Evolutionary conservation across 2,888 invertebrate genomes (phyloP).

Genomic region (Nesidiocoris tenuis): DNA sequence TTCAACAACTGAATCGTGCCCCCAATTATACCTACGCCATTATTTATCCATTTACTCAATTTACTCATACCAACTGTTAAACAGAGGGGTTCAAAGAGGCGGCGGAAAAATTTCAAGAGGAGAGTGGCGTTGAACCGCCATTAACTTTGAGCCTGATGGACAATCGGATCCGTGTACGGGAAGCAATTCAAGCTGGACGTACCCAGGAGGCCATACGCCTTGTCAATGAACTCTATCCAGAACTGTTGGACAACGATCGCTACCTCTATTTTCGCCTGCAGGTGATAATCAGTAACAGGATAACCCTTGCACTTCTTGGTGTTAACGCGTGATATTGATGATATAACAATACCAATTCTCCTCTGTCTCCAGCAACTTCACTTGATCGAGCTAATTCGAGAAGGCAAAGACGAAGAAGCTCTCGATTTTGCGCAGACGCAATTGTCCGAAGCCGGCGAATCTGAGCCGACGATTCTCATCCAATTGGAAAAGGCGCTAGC

Average conservation of each 20-base stretch:
- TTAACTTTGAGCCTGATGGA: conserved; percentile 83
- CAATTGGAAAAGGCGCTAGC: conserved; percentile 94
- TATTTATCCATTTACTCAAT: no score
- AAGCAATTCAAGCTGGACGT: conserved; percentile 88
- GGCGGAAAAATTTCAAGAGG: conserved; percentile 92
- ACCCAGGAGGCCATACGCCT: conserved; percentile 91
- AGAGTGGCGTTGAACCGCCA: conserved; percentile 80
- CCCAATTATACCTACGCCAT: no score
- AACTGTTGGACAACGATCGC: conserved; percentile 90
- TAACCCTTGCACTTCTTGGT: no score
- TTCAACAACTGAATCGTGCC: no score
- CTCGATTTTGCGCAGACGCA: conserved; percentile 87
- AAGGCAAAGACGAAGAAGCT: conserved; percentile 82
- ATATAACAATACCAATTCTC: not conserved
- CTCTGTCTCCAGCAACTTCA: conserved; percentile 79
- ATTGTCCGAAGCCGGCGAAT: conserved; percentile 84
- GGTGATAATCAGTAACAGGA: no score
- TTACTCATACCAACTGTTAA: no score
- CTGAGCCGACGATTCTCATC: conserved; percentile 65
- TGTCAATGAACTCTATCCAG: conserved; percentile 92
- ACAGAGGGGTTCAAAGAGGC: conserved; percentile 94
- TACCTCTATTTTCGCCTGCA: conserved; percentile 94
- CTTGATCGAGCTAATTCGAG: conserved; percentile 81
- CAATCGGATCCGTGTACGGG: conserved; percentile 86
- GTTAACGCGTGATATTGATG: no score